Evolutionary conservation across 37 sponge, comb jelly and placozoan genomes (phyloP), one percentile per base, ranked within the genome.

Genomic region (Hormiphora californensis): DNA sequence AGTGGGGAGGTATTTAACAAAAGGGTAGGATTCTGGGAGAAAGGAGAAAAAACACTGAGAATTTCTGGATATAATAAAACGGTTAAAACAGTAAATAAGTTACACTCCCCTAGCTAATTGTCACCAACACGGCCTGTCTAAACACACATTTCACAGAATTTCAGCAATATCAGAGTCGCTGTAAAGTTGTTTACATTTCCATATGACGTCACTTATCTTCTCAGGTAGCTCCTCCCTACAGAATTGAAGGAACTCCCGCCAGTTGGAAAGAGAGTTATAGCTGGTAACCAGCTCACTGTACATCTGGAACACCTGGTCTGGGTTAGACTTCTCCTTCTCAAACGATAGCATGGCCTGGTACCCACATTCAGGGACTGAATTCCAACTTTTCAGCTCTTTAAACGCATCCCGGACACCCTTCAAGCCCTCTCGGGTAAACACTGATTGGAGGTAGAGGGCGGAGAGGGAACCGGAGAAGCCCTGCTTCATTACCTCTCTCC

Each of bases 151-250:
- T n/a, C n/a, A n/a, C n/a, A n/a, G n/a, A n/a, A n/a, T n/a, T n/a
- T n/a, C n/a, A n/a, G n/a, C n/a, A n/a, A n/a, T n/a, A n/a, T n/a
- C n/a, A n/a, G n/a, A n/a, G n/a, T n/a, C n/a, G n/a, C n/a, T n/a
- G n/a, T n/a, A n/a, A n/a, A n/a, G n/a, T n/a, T n/a, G n/a, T 32
- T 9, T 3, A 40, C 44, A 40, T 40, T 73, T 73, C 81, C 81
- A 73, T 36, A 33, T 23, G 21, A 73, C 81, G 17, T 43, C 12
- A n/a, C 25, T 27, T 5, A 73, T 27, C 46, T 73, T 33, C 43
- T 73, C 81, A 43, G 81, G 81, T 4, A 43, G 23, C 12, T 73
- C 8, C 3, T 73, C 38, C 43, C 23, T n/a, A 40, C 81, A 73
- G 35, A n/a, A 73, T 22, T 73, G 46, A 23, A 39, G 43, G 22